Base-by-base conservation (phyloP, 2,888 invertebrate genomes). In the Nephrocerus scutellatus region DNA sequence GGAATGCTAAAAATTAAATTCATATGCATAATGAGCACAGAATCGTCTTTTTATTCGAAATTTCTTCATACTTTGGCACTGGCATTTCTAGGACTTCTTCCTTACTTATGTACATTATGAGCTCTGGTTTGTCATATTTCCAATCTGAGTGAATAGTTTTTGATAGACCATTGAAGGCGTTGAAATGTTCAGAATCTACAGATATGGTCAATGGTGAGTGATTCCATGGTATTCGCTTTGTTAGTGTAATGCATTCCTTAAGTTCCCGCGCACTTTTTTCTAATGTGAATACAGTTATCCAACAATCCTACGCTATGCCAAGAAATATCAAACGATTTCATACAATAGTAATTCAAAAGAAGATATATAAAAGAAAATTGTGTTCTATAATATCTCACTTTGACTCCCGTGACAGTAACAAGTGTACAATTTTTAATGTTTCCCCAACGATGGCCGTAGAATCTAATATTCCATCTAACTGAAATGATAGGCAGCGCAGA, bases 181-280 rank as follows among this genome's bases (percentile, higher is more conserved):
- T 32, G 14, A 30, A 42, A 29, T 40, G 32, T 22, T 25, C 13
- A 5, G 22, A 29, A 16, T 42, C 41, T 18, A 44, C 30, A 5
- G 44, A 39, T 13, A 44, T 18, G 20, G 41, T 37, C 22, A 46
- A 36, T n/a, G 44, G 44, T 18, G 13, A 16, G 15, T 15, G 5
- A 3, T 30, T 7, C 48, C 48, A 48, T 21, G 42, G 33, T 25
- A 48, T 48, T 14, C 40, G 25, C 5, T 29, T 35, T 7, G 48
- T 48, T 9, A 42, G 24, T 24, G 6, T 16, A 9, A 48, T 22
- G 15, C 44, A 46, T 21, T 46, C 37, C 3, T 23, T n/a, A 22
- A 48, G 38, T 23, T 48, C 48, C 9, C 30, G 21, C 7, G 36
- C 46, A 14, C 35, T 35, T 18, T 44, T 23, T 24, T 47, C 40